phyloP scores from a whole-genome alignment of 2,797 vertebrate genomes.

The Rhinogobio ventralis region DNA sequence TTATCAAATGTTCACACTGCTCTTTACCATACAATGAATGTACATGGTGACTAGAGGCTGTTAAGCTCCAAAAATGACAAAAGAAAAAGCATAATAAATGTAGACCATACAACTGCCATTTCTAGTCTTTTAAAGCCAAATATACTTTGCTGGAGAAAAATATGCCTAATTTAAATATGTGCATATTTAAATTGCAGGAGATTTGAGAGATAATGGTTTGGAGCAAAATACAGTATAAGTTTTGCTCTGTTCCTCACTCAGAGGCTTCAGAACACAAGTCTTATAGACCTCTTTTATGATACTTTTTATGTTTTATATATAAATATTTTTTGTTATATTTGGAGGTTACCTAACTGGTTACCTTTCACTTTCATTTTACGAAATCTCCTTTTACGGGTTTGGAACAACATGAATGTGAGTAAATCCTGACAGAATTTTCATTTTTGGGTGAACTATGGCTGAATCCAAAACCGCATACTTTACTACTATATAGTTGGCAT shows the following conservation, averaged over 20 bases:
- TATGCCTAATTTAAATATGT: not conserved
- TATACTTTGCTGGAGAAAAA: not conserved
- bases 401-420: not conserved
- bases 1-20: not conserved
- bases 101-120: not conserved
- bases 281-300: not conserved
- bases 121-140: not conserved
- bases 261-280: slow-evolving; percentile 1
- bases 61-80: not conserved
- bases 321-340: not conserved
- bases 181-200: not conserved
- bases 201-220: not conserved
- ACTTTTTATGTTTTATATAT: not conserved
- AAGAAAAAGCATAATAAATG: not conserved
- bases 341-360: too few relatives aligned
- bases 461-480: not conserved
- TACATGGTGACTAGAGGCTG: not conserved
- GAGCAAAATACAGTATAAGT: not conserved
- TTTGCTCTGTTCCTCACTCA: not conserved
- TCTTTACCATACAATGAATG: not conserved
- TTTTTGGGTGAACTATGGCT: slow-evolving; percentile 1
- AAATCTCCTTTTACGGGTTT: not conserved
- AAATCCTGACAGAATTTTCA: not conserved
- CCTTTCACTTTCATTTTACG: slow-evolving; percentile 4
- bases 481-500: not conserved